phyloP scores from a whole-genome alignment of 2,888 invertebrate species.

The Embidobia sp. region DNA sequence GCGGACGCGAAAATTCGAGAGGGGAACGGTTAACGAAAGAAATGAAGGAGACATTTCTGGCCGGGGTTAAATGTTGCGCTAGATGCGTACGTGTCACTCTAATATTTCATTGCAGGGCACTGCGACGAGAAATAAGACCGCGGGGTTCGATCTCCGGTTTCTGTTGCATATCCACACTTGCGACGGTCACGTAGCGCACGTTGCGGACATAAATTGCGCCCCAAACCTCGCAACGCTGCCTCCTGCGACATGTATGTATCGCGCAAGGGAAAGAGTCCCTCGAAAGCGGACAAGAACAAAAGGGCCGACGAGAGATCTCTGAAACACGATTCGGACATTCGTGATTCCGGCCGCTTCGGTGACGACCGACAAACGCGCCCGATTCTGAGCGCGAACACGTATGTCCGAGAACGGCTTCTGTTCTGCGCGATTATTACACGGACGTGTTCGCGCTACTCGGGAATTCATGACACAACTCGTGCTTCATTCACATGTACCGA shows the following conservation, averaged over 20 bases:
- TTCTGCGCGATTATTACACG: conserved; percentile 38
- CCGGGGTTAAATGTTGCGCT: conserved; percentile 4
- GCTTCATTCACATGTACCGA: conserved; percentile 28
- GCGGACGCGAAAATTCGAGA: too few relatives aligned
- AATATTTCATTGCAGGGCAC: conserved; percentile 52
- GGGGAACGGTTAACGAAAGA: too few relatives aligned
- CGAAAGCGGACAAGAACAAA: conserved; percentile 8
- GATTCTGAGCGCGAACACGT: conserved; percentile 40
- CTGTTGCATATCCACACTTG: conserved; percentile 44
- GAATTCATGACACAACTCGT: conserved; percentile 25
- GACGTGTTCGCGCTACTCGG: conserved; percentile 13
- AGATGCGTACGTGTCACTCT: conserved; percentile 3
- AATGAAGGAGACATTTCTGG: neutral
- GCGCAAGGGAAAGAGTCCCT: conserved; percentile 36
- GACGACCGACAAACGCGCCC: conserved; percentile 36
- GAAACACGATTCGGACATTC: conserved; percentile 45
- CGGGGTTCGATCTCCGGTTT: conserved; percentile 57
- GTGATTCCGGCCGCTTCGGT: conserved; percentile 45
- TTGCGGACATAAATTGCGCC: conserved; percentile 52
- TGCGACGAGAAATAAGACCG: conserved; percentile 54
- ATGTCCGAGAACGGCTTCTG: conserved; percentile 33
- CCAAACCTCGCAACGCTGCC: conserved; percentile 26
- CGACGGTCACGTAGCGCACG: conserved; percentile 46
- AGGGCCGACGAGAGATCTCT: neutral
- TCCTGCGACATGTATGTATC: conserved; percentile 43